These are phyloP conservation scores for Isaurus tuberculatus DNA, from an alignment of 92 coral and sea anemone species.

Conservation along the genomic window DNA sequence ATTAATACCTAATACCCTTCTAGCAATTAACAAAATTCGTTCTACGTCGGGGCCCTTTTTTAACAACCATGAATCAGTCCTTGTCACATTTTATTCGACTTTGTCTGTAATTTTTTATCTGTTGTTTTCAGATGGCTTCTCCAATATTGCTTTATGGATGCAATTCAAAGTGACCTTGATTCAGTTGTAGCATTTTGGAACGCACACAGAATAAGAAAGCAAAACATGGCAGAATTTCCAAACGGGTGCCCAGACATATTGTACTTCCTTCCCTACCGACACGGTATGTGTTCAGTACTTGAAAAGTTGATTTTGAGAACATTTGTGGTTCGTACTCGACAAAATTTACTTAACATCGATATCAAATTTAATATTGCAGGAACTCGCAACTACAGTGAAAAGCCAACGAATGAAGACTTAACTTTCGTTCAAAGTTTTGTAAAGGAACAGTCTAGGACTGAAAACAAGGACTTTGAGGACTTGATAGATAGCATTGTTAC, in stretches of 20 bases:
- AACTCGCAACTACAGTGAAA: constrained; percentile 26
- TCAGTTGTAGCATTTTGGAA: constrained; percentile 40
- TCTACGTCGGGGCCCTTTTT: too few relatives aligned
- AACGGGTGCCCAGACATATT: constrained; percentile 44
- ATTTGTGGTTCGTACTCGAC: constrained; percentile 15
- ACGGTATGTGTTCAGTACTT: constrained; percentile 23
- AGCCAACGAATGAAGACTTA: background rate
- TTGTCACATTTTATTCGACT: background rate
- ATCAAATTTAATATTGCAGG: constrained; percentile 8
- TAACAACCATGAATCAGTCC: too few relatives aligned
- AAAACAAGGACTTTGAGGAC: constrained; percentile 27
- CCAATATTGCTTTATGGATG: constrained; percentile 43
- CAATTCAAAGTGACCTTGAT: constrained; percentile 47
- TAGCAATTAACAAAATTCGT: too few relatives aligned
- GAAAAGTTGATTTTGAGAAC: constrained; percentile 18
- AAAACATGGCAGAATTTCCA: constrained; percentile 28
- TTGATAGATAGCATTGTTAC: constrained; percentile 1
- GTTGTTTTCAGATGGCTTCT: constrained; percentile 1
- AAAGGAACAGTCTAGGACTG: constrained; percentile 24
- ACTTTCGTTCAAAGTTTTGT: constrained; percentile 9
- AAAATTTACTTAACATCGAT: background rate
- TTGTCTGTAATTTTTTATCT: background rate
- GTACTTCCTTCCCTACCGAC: constrained; percentile 37
- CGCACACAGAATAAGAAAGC: constrained; percentile 41
- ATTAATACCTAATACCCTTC: too few relatives aligned